Percentiles rank a stretch among this genome's conserved stretches.
These are phyloP conservation scores for Microchrysa polita DNA, from an alignment of 2,888 invertebrate genomes.

Conservation along the genomic window DNA sequence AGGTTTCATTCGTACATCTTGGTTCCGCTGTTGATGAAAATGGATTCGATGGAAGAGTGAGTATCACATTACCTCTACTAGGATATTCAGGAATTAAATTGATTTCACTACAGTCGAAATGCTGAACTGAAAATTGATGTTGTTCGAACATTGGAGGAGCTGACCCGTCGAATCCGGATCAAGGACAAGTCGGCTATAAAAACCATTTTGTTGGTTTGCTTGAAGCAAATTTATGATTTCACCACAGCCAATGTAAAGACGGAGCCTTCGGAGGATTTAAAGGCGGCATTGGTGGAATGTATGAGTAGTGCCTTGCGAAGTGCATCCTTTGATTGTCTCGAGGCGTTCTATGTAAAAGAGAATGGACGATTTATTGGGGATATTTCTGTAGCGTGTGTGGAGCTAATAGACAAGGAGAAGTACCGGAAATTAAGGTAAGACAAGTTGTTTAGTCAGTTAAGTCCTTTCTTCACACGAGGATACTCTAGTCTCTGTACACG, in stretches of 20 bases:
- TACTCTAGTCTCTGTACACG: no score
- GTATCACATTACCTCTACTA: no score
- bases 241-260: constrained; percentile 53
- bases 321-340: constrained; percentile 65
- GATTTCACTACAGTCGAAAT: constrained; percentile 54
- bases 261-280: constrained; percentile 62
- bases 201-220: constrained; percentile 57
- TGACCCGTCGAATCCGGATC: constrained; percentile 57
- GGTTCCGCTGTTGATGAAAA: constrained; percentile 59
- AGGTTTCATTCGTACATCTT: constrained; percentile 60
- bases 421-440: constrained; percentile 71
- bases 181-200: constrained; percentile 58
- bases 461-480: no score
- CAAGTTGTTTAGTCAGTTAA: no score
- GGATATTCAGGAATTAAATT: neutral
- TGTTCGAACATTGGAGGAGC: constrained; percentile 57
- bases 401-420: constrained; percentile 74
- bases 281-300: constrained; percentile 59
- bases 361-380: constrained; percentile 72
- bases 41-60: constrained; percentile 59
- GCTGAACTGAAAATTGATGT: constrained; percentile 59
- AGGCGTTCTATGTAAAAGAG: constrained; percentile 68
- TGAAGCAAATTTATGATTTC: constrained; percentile 60
- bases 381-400: constrained; percentile 72
- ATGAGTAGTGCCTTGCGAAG: constrained; percentile 57